Percentiles rank a stretch among this genome's conserved stretches.
phyloP scores from a whole-genome alignment of 2,888 invertebrate species.

The Epirrhoe alternata region DNA sequence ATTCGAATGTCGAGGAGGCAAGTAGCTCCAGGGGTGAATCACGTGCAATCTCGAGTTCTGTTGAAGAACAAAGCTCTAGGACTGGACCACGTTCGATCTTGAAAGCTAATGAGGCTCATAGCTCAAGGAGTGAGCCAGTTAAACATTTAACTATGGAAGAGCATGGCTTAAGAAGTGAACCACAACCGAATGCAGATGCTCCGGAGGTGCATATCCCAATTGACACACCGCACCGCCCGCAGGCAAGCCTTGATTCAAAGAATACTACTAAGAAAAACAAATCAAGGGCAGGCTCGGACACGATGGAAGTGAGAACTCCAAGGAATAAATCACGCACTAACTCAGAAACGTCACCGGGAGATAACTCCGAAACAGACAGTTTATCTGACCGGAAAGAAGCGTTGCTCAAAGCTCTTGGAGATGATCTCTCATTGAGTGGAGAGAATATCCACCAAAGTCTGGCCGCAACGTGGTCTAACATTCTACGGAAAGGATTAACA shows the following conservation, averaged over 20 bases:
- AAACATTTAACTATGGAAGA: background rate
- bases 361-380: slow-evolving; percentile 4
- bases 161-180: background rate
- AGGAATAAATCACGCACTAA: slow-evolving; percentile 11
- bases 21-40: background rate
- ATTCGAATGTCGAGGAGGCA: background rate
- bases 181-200: background rate
- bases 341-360: slow-evolving; percentile 8
- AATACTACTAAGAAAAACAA: background rate
- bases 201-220: background rate
- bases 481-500: slow-evolving; percentile 22
- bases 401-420: slow-evolving; percentile 21
- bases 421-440: slow-evolving; percentile 20
- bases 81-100: background rate
- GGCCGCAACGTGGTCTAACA: slow-evolving; percentile 18
- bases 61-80: background rate
- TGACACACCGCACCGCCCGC: background rate
- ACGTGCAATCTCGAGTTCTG: background rate
- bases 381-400: slow-evolving; percentile 10
- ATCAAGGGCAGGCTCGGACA: slow-evolving; percentile 1
- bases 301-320: background rate
- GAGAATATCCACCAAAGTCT: slow-evolving; percentile 18
- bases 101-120: background rate
- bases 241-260: background rate
- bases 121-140: background rate